These are phyloP conservation scores for Lycaena phlaeas DNA, from an alignment of 2,888 invertebrate species.

Conservation along the genomic window DNA sequence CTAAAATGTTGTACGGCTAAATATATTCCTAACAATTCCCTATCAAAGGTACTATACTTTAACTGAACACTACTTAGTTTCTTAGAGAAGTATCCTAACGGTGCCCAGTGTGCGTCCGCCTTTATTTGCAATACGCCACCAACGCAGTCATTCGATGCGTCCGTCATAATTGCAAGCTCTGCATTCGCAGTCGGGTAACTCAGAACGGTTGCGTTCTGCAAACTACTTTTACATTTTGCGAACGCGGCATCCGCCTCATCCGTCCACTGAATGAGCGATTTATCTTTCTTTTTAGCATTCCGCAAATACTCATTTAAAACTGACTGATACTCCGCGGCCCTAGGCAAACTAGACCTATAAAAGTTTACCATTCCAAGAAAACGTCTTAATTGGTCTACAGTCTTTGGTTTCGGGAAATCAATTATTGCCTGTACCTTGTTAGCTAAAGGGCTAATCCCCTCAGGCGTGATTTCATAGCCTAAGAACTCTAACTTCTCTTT, in stretches of 20 bases:
- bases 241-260: not conserved
- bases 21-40: not conserved
- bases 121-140: conserved; percentile 32
- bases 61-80: conserved; percentile 9
- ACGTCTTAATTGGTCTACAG: conserved; percentile 11
- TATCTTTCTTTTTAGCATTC: not conserved
- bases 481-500: conserved; percentile 13
- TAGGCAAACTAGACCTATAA: not conserved
- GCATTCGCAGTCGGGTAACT: conserved; percentile 16
- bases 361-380: conserved; percentile 14
- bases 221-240: not conserved
- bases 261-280: not conserved
- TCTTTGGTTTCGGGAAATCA: conserved; percentile 14
- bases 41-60: not conserved
- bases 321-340: not conserved
- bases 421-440: conserved; percentile 16
- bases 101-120: not conserved
- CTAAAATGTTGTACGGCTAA: not conserved
- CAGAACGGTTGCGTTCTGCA: conserved; percentile 13
- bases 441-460: conserved; percentile 10
- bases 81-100: not conserved
- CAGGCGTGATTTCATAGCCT: conserved; percentile 10
- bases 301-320: not conserved
- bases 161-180: conserved; percentile 18
- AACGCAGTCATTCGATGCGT: conserved; percentile 28